phyloP scores from a whole-genome alignment of 2,113 vertebrate genomes.

The Brienomyrus longianalis region DNA sequence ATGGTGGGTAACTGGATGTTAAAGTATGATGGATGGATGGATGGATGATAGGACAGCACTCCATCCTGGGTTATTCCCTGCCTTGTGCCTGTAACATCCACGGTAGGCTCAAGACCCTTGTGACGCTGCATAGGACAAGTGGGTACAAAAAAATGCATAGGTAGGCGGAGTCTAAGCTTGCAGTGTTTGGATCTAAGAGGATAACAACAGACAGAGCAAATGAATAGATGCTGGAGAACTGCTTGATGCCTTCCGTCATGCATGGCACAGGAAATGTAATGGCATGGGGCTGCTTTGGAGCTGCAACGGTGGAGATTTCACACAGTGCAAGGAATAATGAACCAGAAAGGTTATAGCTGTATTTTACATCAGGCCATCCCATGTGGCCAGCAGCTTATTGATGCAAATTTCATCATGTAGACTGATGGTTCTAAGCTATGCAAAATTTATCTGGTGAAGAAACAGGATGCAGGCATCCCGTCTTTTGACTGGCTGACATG shows the following conservation, averaged over 20 bases:
- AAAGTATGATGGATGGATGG: not conserved
- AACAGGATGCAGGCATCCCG: not conserved
- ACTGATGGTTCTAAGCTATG: not conserved
- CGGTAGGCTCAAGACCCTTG: not conserved
- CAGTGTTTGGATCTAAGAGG: not conserved
- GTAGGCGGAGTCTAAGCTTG: not conserved
- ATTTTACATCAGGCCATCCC: not conserved
- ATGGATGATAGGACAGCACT: not conserved
- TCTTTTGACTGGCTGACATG: not conserved
- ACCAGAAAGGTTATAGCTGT: not conserved
- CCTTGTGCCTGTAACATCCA: not conserved
- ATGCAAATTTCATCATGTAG: not conserved
- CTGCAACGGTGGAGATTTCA: not conserved
- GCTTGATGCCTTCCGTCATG: not conserved
- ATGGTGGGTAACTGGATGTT: not conserved
- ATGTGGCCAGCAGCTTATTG: not conserved
- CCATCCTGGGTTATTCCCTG: not conserved
- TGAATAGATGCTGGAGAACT: not conserved
- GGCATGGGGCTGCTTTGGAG: not conserved
- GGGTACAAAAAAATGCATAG: not conserved
- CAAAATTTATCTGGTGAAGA: not conserved
- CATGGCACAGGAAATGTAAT: not conserved
- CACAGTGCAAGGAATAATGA: not conserved
- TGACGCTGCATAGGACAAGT: not conserved
- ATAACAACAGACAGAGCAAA: not conserved